Evolutionary conservation across 2,113 vertebrate genomes (phyloP).

Genomic region (Porphyrio hochstetteri): DNA sequence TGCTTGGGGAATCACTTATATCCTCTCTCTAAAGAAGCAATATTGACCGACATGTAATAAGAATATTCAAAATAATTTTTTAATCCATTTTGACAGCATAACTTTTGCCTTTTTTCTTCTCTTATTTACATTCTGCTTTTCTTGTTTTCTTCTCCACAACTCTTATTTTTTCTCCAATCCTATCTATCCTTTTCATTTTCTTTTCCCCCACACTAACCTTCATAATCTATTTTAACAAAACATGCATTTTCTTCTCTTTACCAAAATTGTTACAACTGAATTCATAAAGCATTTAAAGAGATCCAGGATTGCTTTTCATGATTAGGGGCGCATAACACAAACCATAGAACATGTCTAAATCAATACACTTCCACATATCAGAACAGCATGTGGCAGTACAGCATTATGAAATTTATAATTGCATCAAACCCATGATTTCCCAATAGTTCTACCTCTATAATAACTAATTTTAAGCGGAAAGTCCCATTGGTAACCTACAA

Average conservation of each 20-base stretch:
- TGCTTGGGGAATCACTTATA: background rate
- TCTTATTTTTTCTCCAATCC: background rate
- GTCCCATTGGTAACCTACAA: background rate
- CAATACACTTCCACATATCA: slow-evolving; percentile 21
- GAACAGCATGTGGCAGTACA: slow-evolving; percentile 45
- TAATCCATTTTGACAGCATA: background rate
- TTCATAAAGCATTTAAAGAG: background rate
- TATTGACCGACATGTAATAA: background rate
- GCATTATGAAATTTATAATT: slow-evolving; percentile 41
- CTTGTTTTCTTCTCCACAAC: background rate
- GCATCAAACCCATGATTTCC: slow-evolving; percentile 6
- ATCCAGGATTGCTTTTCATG: background rate
- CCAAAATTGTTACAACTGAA: background rate
- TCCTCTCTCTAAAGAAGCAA: background rate
- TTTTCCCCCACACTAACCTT: background rate
- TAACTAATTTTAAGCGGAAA: background rate
- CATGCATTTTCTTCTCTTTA: background rate
- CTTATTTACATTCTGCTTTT: background rate
- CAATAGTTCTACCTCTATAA: background rate
- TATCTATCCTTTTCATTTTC: background rate
- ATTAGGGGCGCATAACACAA: background rate
- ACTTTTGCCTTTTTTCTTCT: background rate
- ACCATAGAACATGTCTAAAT: background rate
- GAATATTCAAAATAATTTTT: background rate
- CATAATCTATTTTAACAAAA: background rate